Evolutionary conservation across 2,113 vertebrate species (phyloP), one percentile per base, ranked within the genome.

Genomic region (Oncorhynchus kisutch): DNA sequence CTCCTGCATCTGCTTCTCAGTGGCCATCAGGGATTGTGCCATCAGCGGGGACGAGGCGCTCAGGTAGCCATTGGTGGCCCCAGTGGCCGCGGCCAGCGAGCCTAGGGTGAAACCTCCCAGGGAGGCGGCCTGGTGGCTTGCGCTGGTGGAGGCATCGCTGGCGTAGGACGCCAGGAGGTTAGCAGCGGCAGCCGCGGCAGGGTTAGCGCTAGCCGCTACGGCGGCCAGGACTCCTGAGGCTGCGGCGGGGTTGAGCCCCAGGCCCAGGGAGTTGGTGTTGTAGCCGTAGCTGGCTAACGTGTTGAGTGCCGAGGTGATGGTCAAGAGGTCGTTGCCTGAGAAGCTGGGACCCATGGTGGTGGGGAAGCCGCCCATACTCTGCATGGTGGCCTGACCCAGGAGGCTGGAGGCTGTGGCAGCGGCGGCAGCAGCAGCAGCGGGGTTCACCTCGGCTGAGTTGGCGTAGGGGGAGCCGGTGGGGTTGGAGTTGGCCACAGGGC

Each of bases 391-490:
- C 74, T 96, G 95, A 39, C 96, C 96, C 9, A 97, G 93, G 81
- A 97, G 93, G 72, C 95, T 95, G 0, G 96, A 96, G 45, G 96
- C 95, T 0, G 94, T 94, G 54, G 94, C 93, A 0, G 94, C 93
- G 0, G 94, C 94, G 0, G 94, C 93, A 0, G 95, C 95, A 0
- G 96, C 95, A 0, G 95, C 94, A 0, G 94, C 89, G 0, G 95
- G 95, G 91, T 95, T 93, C 73, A 96, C 96, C 79, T 96, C 96
- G 0, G 95, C 93, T 0, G 96, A 96, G 89, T 95, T 97, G 90
- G 96, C 96, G 24, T 97, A 97, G 0, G 96, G 96, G 0, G 96
- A 97, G 77, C 96, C 96, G n/a, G 96, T 97, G 75, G 96, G 96
- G 90, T 97, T 97, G 87, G 96, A 97, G 92, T 97, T 97, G 91